Evolutionary conservation across 2,113 vertebrate genomes (phyloP).

Genomic region (Addax nasomaculatus): DNA sequence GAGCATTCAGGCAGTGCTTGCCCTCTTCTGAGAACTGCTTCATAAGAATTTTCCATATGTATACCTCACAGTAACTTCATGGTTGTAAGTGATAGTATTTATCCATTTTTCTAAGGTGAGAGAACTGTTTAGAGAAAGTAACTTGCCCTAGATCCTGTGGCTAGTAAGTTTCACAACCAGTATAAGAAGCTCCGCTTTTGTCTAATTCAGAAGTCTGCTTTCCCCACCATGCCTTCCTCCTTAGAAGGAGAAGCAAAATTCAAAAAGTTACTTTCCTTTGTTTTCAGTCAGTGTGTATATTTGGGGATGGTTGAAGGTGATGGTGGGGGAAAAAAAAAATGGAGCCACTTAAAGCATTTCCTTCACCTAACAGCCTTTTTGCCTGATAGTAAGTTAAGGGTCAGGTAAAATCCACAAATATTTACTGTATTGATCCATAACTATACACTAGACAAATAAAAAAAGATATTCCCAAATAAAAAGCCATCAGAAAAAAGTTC

Average conservation of each 20-base stretch:
- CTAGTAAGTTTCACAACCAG: not conserved
- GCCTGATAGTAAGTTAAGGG: not conserved
- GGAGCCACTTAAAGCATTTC: not conserved
- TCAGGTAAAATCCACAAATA: slow-evolving; percentile 12
- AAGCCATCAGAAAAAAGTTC: not conserved
- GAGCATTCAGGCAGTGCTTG: not conserved
- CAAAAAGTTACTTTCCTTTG: not conserved
- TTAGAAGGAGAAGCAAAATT: not conserved
- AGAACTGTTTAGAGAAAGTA: not conserved
- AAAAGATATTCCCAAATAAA: not conserved
- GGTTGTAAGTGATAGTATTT: not conserved
- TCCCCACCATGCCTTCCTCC: not conserved
- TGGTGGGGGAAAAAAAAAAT: not conserved
- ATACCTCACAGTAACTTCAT: not conserved
- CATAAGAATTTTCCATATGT: not conserved
- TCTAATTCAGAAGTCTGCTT: not conserved
- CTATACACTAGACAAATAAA: not conserved
- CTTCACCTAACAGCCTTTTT: not conserved
- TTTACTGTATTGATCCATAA: not conserved
- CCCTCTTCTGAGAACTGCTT: not conserved
- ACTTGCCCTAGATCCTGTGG: not conserved
- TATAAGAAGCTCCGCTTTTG: not conserved
- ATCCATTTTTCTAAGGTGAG: not conserved
- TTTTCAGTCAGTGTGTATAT: not conserved
- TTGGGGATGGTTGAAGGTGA: not conserved